Base-by-base conservation (phyloP, 92 coral and sea anemone species). In the Anthopleura xanthogrammica region DNA sequence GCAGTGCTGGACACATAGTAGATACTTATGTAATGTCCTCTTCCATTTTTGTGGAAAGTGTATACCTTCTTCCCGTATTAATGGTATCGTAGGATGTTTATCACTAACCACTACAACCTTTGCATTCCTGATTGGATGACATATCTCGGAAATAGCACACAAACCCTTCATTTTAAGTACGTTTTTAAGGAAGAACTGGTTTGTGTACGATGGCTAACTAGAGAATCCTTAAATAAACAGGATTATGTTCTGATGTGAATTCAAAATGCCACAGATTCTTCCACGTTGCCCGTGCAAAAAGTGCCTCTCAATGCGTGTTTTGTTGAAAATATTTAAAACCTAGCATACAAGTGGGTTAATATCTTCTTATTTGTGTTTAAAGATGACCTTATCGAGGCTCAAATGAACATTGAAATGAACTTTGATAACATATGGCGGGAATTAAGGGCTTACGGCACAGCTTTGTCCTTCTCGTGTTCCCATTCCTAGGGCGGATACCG, bases 211-310 rank as follows among this genome's bases (percentile, higher is more conserved):
- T 64, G 64, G 42, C 76, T 80, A 62, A 62, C 77, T n/a, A 80
- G 75, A 20, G 83, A 80, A 80, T 39, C 60, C 83, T 80, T 80
- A 80, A 12, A 66, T 39, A 80, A 80, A 80, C 83, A 80, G 60
- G 83, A 65, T 80, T 65, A 80, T 43, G 24, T 19, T 22, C 24
- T 29, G 82, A 39, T 11, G 41, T 29, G 74, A 68, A 11, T 68
- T 36, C 74, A 68, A 68, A 80, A 80, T 80, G 41, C 83, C 83
- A 41, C 24, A 39, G 8, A 80, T 80, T n/a, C 60, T 80, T 80
- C 22, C 83, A 65, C 83, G 76, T 41, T 80, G 4, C 62, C 41
- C 74, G 14, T 68, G 7, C 74, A 68, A 58, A 79, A 79, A 19
- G 48, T 13, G 7, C 82, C 29, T 8, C 42, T 36, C 43, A 2